Conservation (phyloP, 2,888 invertebrate species). For the Meloe dianella region DNA sequence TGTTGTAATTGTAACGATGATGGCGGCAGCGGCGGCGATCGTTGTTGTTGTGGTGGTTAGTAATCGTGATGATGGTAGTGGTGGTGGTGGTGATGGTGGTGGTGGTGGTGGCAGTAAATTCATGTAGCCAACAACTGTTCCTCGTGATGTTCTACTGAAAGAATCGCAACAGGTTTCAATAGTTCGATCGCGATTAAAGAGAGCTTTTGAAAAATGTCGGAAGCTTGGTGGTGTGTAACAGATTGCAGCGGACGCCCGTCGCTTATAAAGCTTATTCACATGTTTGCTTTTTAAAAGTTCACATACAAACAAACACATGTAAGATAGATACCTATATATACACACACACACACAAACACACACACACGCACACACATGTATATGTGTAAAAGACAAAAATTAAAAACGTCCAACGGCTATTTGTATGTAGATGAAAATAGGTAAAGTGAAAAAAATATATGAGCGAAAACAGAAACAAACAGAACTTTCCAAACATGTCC, state of each 20-base stretch:
- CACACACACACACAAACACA: neutral
- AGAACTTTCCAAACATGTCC: slow-evolving; percentile 3
- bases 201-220: slow-evolving; percentile 59
- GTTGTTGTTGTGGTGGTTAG: too few relatives aligned
- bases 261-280: slow-evolving; percentile 49
- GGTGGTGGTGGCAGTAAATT: slow-evolving; percentile 28
- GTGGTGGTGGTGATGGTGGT: neutral
- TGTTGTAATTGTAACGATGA: slow-evolving; percentile 5
- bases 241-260: slow-evolving; percentile 51
- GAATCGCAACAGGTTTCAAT: slow-evolving; percentile 59
- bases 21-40: neutral
- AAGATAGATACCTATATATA: neutral
- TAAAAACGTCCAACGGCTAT: slow-evolving; percentile 8
- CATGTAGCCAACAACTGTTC: slow-evolving; percentile 40
- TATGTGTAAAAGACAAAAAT: neutral
- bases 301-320: neutral
- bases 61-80: neutral
- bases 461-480: neutral
- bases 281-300: slow-evolving; percentile 45
- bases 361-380: neutral
- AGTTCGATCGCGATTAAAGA: slow-evolving; percentile 60
- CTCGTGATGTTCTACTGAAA: slow-evolving; percentile 43
- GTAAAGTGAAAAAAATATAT: neutral
- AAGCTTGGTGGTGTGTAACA: slow-evolving; percentile 56
- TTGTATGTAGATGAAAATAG: slow-evolving; percentile 2